Conservation (phyloP, 1,140 invertebrate genomes). For the Ceratosolen solmsi region DNA sequence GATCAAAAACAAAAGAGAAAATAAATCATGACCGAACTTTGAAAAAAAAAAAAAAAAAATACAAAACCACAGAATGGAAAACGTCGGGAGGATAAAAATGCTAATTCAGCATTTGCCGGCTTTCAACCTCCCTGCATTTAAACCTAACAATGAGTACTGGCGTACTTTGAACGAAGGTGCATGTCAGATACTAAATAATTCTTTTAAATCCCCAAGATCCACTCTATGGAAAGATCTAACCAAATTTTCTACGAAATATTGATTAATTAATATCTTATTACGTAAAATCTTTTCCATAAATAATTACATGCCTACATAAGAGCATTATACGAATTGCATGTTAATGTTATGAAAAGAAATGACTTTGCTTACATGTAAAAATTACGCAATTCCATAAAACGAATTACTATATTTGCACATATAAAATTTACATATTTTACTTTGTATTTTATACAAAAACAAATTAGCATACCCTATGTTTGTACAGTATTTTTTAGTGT, state of each 20-base stretch:
- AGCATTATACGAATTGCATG: no score
- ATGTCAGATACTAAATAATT: neutral
- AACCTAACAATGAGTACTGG: constrained; percentile 19
- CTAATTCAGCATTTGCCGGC: constrained; percentile 14
- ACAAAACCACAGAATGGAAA: neutral
- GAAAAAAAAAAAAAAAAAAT: neutral
- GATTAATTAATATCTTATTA: no score
- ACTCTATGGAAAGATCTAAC: neutral
- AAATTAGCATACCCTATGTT: neutral
- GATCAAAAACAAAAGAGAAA: neutral
- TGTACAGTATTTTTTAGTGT: neutral
- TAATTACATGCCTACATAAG: no score
- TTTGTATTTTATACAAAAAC: neutral
- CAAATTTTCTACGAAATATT: no score
- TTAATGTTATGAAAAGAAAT: no score
- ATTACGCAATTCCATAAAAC: no score
- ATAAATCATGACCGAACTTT: neutral
- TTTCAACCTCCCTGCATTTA: neutral
- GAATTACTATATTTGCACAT: no score
- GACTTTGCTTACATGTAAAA: no score
- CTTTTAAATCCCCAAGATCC: neutral
- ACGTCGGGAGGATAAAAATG: neutral
- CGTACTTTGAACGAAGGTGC: constrained; percentile 5
- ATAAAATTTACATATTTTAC: neutral
- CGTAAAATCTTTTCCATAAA: no score